Percentiles rank a stretch among this genome's conserved stretches.
phyloP scores from a whole-genome alignment of 2,797 vertebrate species.

The Diceros bicornis region DNA sequence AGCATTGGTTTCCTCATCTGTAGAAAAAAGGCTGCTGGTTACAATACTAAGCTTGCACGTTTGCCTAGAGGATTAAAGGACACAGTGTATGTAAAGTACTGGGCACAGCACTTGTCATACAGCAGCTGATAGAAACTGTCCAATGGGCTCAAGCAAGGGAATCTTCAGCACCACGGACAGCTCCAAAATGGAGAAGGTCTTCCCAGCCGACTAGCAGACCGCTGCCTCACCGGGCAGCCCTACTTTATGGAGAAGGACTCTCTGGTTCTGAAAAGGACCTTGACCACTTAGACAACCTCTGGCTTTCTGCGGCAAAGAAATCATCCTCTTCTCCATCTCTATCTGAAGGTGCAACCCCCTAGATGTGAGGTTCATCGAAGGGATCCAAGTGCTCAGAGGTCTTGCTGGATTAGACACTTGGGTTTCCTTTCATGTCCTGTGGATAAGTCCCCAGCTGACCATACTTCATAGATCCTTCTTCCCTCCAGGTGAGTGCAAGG shows the following conservation, averaged over 20 bases:
- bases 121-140: background rate
- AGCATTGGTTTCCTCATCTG: background rate
- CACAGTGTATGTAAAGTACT: background rate
- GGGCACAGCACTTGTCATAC: background rate
- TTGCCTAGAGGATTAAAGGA: background rate
- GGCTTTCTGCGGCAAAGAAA: conserved; percentile 15
- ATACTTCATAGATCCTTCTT: conserved; percentile 30
- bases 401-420: background rate
- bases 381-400: background rate
- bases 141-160: background rate
- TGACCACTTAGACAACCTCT: background rate
- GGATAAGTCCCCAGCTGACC: background rate
- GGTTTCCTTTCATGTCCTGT: background rate
- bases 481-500: background rate
- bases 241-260: background rate
- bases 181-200: background rate
- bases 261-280: conserved; percentile 15
- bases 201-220: background rate
- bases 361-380: background rate
- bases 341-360: background rate
- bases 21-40: background rate
- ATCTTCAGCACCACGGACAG: conserved; percentile 68
- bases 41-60: background rate
- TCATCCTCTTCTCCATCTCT: background rate
- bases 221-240: background rate